These are phyloP conservation scores for Mastigias papua DNA, from an alignment of 30 jellyfish, hydroid and myxozoan genomes.

Conservation along the genomic window DNA sequence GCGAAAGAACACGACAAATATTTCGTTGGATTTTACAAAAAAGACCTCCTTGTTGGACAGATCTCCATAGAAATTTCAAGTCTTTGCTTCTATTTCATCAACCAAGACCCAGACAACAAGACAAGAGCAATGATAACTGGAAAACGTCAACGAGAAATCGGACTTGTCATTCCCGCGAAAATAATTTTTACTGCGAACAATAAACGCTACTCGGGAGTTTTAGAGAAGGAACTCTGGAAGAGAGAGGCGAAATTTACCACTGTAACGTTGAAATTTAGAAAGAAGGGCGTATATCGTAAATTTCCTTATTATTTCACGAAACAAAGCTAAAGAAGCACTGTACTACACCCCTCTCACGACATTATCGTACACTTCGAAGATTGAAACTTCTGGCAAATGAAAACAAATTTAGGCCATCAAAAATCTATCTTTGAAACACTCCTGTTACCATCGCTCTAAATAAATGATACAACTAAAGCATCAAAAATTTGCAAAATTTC, in stretches of 20 bases:
- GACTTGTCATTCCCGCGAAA: slow-evolving; percentile 70
- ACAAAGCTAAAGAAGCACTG: neutral
- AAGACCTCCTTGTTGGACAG: slow-evolving; percentile 51
- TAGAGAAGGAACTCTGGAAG: slow-evolving; percentile 13
- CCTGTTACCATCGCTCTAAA: no score
- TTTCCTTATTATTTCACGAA: neutral
- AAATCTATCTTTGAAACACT: no score
- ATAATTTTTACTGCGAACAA: slow-evolving; percentile 46
- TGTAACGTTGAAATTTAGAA: slow-evolving; percentile 14
- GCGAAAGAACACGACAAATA: slow-evolving; percentile 58
- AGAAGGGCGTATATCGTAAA: slow-evolving; percentile 11
- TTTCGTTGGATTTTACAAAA: slow-evolving; percentile 58
- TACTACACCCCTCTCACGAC: no score
- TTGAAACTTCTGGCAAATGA: no score
- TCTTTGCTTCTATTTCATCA: slow-evolving; percentile 41
- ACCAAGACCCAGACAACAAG: slow-evolving; percentile 46
- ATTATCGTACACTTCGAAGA: no score
- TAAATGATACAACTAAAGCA: no score
- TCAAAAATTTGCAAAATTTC: no score
- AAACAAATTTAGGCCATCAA: no score
- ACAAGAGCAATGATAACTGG: slow-evolving; percentile 47
- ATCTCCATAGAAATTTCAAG: slow-evolving; percentile 41
- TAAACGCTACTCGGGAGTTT: slow-evolving; percentile 45
- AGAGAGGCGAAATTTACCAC: slow-evolving; percentile 17
- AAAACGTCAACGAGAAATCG: slow-evolving; percentile 53